A percentile compares a stretch with the other conserved stretches of the same genome.
These are phyloP conservation scores for cat (Felis catus) DNA, from an alignment of 2,113 vertebrate species.

Conservation along the genomic window F.catus_Fca126_mat1.0 CM031415.1:90092501-90093000, in stretches of 20 bases:
- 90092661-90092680: not conserved
- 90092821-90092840: slow-evolving; percentile 65
- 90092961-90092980: slow-evolving; percentile 72
- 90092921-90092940: slow-evolving; percentile 74
- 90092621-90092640: not conserved
- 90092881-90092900: slow-evolving; percentile 69
- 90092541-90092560: not conserved
- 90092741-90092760: not conserved
- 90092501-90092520: not conserved
- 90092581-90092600: not conserved
- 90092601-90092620: not conserved
- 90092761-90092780: slow-evolving; percentile 21
- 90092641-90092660: not conserved
- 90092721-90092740: not conserved
- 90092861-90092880: slow-evolving; percentile 66
- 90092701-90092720: slow-evolving; percentile 10
- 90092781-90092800: slow-evolving; percentile 68
- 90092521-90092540: not conserved
- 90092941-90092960: slow-evolving; percentile 77
- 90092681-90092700: not conserved
- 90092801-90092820: slow-evolving; percentile 69
- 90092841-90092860: slow-evolving; percentile 72
- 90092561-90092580: not conserved
- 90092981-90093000: slow-evolving; percentile 62
- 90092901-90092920: slow-evolving; percentile 79